A percentile compares a stretch with the other conserved stretches of the same genome.
Conservation (phyloP, 1,140 invertebrate species). For the Carcinoscorpius rotundicauda region DNA sequence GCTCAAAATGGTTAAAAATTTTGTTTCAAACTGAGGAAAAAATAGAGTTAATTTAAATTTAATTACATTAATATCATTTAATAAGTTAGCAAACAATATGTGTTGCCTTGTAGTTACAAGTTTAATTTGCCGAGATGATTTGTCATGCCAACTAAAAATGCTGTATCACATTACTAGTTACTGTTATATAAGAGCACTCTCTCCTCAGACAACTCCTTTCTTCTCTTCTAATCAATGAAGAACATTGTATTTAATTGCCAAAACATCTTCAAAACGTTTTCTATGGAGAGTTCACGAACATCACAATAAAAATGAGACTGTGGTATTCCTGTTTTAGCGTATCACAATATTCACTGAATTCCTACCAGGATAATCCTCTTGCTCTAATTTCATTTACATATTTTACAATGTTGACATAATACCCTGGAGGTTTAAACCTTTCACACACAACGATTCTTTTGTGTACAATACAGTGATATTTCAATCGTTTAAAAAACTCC, state of each 20-base stretch:
- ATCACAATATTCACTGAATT: background rate
- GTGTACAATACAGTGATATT: too few relatives aligned
- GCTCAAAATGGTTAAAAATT: background rate
- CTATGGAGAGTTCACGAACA: background rate
- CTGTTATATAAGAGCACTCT: background rate
- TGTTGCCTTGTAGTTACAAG: background rate
- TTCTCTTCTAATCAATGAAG: background rate
- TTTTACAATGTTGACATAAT: too few relatives aligned
- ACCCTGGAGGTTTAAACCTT: too few relatives aligned
- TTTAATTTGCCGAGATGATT: slow-evolving; percentile 3
- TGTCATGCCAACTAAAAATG: background rate
- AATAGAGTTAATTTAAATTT: slow-evolving; percentile 2
- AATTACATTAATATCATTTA: background rate
- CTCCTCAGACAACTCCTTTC: background rate
- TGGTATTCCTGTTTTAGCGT: background rate
- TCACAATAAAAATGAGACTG: background rate
- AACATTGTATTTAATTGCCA: background rate
- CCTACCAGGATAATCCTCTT: background rate
- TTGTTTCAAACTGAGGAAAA: background rate
- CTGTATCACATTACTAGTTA: background rate
- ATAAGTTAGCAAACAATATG: too few relatives aligned
- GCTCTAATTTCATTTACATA: background rate
- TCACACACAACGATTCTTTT: too few relatives aligned
- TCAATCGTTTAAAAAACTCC: too few relatives aligned
- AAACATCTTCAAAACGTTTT: background rate